These are phyloP conservation scores for Clytia hemisphaerica DNA, from an alignment of 30 jellyfish, hydroid and myxozoan genomes.

Conservation along the genomic window DNA sequence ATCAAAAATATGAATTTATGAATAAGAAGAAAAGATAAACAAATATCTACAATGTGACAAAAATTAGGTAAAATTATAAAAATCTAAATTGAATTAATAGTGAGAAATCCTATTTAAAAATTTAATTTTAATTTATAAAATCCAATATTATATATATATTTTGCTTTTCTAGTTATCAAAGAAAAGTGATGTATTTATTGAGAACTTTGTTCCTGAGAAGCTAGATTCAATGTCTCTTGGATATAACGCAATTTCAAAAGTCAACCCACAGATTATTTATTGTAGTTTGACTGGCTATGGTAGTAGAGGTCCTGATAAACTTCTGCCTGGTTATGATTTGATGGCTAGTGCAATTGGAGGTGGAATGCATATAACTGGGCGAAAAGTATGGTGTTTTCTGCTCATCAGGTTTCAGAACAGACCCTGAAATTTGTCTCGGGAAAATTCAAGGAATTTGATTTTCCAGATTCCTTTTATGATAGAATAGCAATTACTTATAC, in stretches of 20 bases:
- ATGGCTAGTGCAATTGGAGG: constrained; percentile 47
- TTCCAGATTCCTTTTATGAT: too few relatives aligned
- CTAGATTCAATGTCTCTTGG: constrained; percentile 16
- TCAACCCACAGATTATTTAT: constrained; percentile 24
- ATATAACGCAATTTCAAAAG: background rate
- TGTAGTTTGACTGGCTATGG: constrained; percentile 43
- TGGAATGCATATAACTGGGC: constrained; percentile 41
- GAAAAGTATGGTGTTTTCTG: constrained; percentile 11
- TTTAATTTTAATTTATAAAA: too few relatives aligned
- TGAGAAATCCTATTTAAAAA: too few relatives aligned
- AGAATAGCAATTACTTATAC: too few relatives aligned
- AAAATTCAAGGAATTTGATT: background rate
- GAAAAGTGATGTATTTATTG: constrained; percentile 33
- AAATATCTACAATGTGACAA: too few relatives aligned
- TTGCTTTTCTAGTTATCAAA: constrained; percentile 15
- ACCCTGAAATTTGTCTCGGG: too few relatives aligned
- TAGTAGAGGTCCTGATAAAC: constrained; percentile 21
- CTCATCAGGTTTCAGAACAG: too few relatives aligned
- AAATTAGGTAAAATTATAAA: too few relatives aligned
- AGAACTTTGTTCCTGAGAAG: constrained; percentile 41
- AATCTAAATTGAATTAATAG: too few relatives aligned
- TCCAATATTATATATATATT: too few relatives aligned
- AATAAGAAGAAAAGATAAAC: too few relatives aligned
- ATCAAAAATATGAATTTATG: too few relatives aligned
- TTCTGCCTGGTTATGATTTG: constrained; percentile 31